Evolutionary conservation across 2,797 vertebrate genomes (phyloP).

Genomic region (Mionectes olivaceus): DNA sequence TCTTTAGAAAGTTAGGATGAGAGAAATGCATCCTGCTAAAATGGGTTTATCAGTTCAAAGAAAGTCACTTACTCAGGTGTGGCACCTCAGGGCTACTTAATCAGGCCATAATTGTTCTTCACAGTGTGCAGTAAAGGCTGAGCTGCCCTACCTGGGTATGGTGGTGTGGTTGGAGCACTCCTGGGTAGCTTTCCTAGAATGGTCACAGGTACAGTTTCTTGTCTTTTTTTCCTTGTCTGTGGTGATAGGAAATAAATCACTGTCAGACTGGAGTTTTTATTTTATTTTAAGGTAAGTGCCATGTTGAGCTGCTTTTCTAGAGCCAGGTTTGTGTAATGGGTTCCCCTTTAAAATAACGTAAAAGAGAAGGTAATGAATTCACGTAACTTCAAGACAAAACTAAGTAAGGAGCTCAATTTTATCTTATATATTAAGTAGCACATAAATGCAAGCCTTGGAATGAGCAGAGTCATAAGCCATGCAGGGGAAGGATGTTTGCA

Average conservation of each 20-base stretch:
- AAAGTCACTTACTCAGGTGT: neutral
- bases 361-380: neutral
- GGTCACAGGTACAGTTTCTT: neutral
- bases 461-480: neutral
- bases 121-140: neutral
- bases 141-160: fast-evolving
- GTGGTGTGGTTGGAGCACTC: fast-evolving
- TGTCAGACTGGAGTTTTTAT: neutral
- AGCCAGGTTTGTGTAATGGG: neutral
- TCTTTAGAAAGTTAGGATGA: neutral
- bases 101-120: fast-evolving
- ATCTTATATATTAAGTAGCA: neutral
- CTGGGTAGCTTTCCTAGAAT: neutral
- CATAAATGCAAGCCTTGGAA: neutral
- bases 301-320: neutral
- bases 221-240: fast-evolving
- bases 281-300: neutral
- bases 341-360: neutral
- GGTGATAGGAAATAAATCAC: neutral
- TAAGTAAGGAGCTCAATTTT: neutral
- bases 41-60: neutral
- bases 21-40: neutral
- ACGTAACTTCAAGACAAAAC: neutral
- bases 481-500: fast-evolving
- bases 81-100: neutral